These are phyloP conservation scores for Naso thynnoides DNA, from an alignment of 2,797 vertebrate species.

Conservation along the genomic window DNA sequence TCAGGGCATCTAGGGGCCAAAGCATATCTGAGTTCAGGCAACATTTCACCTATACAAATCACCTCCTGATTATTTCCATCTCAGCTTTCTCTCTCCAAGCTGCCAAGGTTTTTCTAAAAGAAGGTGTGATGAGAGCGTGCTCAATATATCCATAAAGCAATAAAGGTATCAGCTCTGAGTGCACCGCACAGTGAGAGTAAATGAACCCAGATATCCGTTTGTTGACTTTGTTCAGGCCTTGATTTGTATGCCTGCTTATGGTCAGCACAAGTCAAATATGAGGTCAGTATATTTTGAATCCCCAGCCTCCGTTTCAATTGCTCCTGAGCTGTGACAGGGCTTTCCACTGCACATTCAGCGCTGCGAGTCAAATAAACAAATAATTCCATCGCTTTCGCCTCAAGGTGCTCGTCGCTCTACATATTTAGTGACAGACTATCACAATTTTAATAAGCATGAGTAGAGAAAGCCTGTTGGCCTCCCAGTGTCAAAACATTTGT, in stretches of 20 bases:
- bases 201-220: constrained; percentile 74
- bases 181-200: constrained; percentile 53
- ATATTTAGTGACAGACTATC: constrained; percentile 73
- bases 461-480: constrained; percentile 64
- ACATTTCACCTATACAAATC: constrained; percentile 59
- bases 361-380: constrained; percentile 77
- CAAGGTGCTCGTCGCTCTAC: constrained; percentile 60
- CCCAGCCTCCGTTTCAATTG: constrained; percentile 68
- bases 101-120: constrained; percentile 38
- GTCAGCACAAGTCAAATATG: constrained; percentile 81
- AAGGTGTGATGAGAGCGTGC: constrained; percentile 24
- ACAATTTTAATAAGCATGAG: constrained; percentile 73
- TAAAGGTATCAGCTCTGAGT: constrained; percentile 43
- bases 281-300: constrained; percentile 82
- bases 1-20: constrained; percentile 55
- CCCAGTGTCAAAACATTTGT: constrained; percentile 81
- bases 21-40: constrained; percentile 49
- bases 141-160: constrained; percentile 19
- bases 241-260: constrained; percentile 76
- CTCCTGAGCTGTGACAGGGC: constrained; percentile 63
- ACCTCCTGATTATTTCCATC: constrained; percentile 41
- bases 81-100: constrained; percentile 17
- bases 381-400: constrained; percentile 61
- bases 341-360: constrained; percentile 57
- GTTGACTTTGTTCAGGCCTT: constrained; percentile 76